Conservation (phyloP, 2,797 vertebrate species). For the Florisuga fusca region DNA sequence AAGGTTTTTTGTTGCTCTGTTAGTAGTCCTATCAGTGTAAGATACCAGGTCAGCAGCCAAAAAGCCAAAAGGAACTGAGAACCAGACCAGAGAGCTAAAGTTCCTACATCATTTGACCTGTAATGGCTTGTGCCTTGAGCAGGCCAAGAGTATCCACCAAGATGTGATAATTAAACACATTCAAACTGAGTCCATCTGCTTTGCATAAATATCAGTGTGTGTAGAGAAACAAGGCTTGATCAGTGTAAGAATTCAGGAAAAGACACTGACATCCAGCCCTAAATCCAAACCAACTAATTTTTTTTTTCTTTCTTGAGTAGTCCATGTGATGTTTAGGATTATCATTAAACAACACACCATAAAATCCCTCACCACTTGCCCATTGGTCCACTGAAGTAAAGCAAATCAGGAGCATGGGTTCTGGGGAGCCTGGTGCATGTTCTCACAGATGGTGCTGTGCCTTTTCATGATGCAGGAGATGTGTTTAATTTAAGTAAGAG, state of each 20-base stretch:
- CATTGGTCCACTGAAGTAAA: not conserved
- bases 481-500: not conserved
- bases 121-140: too few species aligned
- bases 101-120: too few species aligned
- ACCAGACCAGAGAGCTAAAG: too few species aligned
- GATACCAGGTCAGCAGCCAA: not conserved
- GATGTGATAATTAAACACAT: not conserved
- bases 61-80: too few species aligned
- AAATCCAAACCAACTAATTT: not conserved
- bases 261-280: not conserved
- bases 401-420: not conserved
- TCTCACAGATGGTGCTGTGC: not conserved
- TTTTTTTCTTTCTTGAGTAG: not conserved
- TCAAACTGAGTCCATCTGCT: too few species aligned
- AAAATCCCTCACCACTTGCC: not conserved
- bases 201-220: too few species aligned
- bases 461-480: not conserved
- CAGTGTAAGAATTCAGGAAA: not conserved
- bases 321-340: not conserved
- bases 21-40: not conserved
- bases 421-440: not conserved
- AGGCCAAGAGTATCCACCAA: not conserved
- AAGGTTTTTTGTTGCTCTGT: not conserved
- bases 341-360: not conserved
- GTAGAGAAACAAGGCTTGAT: not conserved